Conservation (phyloP, 2,113 vertebrate genomes). For the Jaculus jaculus region DNA sequence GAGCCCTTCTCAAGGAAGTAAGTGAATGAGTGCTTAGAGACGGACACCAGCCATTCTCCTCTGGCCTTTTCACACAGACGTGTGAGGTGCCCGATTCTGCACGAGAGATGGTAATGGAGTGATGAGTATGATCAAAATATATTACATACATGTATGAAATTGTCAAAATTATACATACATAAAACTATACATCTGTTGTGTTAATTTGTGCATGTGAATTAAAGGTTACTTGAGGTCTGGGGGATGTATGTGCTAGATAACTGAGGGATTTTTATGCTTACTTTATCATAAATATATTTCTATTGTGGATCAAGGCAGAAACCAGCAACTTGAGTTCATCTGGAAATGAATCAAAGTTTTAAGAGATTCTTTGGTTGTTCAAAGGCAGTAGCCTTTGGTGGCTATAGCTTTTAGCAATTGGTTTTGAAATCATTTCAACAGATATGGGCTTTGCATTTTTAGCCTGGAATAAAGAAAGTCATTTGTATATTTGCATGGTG, state of each 20-base stretch:
- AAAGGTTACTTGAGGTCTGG: slow-evolving; percentile 52
- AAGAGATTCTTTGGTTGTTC: slow-evolving; percentile 3
- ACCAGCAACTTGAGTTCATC: background rate
- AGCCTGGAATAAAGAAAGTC: background rate
- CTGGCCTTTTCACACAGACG: too few species aligned
- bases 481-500: background rate
- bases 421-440: slow-evolving; percentile 1
- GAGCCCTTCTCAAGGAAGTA: too few species aligned
- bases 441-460: background rate
- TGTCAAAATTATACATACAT: too few species aligned
- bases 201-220: background rate
- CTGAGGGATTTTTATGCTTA: background rate
- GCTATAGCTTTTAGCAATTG: background rate
- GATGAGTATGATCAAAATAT: too few species aligned
- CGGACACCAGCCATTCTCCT: too few species aligned
- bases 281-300: background rate
- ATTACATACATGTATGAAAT: too few species aligned
- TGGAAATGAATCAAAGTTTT: background rate
- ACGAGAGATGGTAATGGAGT: too few species aligned
- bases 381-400: background rate
- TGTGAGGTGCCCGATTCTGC: too few species aligned
- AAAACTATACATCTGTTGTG: background rate
- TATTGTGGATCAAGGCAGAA: background rate
- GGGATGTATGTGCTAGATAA: slow-evolving; percentile 11
- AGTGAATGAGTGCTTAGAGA: too few species aligned